A percentile compares a stretch with the other conserved stretches of the same genome.
Evolutionary conservation across 2,113 vertebrate species (phyloP).

Genomic region (Elanus axillaris): DNA sequence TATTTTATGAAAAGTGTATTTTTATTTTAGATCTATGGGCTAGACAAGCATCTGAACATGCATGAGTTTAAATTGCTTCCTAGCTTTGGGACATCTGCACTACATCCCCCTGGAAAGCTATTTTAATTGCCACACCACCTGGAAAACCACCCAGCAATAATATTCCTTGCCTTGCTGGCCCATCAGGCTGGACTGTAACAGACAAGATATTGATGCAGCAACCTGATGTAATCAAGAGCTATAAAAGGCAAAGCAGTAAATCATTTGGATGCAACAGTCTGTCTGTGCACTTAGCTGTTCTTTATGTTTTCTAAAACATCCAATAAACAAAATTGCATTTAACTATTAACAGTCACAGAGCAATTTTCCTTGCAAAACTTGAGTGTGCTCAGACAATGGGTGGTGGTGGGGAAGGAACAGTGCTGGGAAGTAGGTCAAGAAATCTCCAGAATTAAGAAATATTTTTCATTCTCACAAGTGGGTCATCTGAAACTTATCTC

Average conservation of each 20-base stretch:
- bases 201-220: conserved; percentile 42
- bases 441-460: background rate
- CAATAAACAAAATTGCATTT: conserved; percentile 15
- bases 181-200: background rate
- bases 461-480: background rate
- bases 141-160: background rate
- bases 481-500: background rate
- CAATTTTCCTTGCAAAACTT: background rate
- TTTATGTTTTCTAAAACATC: background rate
- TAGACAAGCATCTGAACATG: background rate
- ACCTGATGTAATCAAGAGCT: conserved; percentile 47
- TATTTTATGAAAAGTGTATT: background rate
- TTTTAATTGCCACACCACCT: background rate
- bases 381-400: background rate
- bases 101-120: background rate
- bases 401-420: background rate
- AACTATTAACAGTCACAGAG: background rate
- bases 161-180: background rate
- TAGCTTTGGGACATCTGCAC: background rate
- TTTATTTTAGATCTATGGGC: background rate
- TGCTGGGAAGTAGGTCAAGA: background rate
- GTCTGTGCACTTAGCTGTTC: background rate
- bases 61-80: background rate
- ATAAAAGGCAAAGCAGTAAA: conserved; percentile 52
- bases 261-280: conserved; percentile 28